A percentile compares a stretch with the other conserved stretches of the same genome.
Evolutionary conservation across 2,888 invertebrate genomes (phyloP).

Genomic region (Andrena camellia): DNA sequence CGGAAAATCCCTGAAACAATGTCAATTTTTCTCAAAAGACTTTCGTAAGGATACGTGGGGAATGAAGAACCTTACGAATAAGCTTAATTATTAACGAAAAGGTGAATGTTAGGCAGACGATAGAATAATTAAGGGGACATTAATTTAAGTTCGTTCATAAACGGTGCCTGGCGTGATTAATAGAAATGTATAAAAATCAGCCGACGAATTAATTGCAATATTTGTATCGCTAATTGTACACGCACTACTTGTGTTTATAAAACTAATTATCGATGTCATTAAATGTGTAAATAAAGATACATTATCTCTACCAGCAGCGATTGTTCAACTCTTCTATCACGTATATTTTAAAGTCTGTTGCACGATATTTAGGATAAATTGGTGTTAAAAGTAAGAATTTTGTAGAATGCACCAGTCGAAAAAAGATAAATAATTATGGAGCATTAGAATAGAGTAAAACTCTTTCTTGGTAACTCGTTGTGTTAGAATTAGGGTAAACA

Average conservation of each 20-base stretch:
- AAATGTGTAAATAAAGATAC: slow-evolving; percentile 57
- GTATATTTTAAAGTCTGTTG: neutral
- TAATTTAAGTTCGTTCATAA: slow-evolving; percentile 40
- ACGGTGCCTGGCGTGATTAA: slow-evolving; percentile 51
- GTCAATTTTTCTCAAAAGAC: slow-evolving; percentile 65
- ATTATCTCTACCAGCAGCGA: slow-evolving; percentile 46
- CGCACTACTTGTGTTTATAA: slow-evolving; percentile 41
- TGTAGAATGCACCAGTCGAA: too few species aligned
- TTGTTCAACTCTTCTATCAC: neutral
- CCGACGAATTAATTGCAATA: slow-evolving; percentile 39
- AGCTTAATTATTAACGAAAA: slow-evolving; percentile 28
- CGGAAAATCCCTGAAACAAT: slow-evolving; percentile 60
- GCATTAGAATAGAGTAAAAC: too few species aligned
- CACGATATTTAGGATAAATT: too few species aligned
- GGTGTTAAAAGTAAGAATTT: too few species aligned
- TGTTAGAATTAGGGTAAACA: too few species aligned
- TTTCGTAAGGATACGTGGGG: slow-evolving; percentile 40
- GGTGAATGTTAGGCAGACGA: slow-evolving; percentile 21
- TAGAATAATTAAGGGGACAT: slow-evolving; percentile 31
- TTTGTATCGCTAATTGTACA: slow-evolving; percentile 54
- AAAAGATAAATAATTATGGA: too few species aligned
- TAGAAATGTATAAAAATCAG: slow-evolving; percentile 20
- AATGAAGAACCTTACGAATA: slow-evolving; percentile 24
- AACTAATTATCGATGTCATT: slow-evolving; percentile 51
- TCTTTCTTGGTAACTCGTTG: too few species aligned